phyloP scores from a whole-genome alignment of 2,888 invertebrate genomes.

The Podotricha telesiphe region DNA sequence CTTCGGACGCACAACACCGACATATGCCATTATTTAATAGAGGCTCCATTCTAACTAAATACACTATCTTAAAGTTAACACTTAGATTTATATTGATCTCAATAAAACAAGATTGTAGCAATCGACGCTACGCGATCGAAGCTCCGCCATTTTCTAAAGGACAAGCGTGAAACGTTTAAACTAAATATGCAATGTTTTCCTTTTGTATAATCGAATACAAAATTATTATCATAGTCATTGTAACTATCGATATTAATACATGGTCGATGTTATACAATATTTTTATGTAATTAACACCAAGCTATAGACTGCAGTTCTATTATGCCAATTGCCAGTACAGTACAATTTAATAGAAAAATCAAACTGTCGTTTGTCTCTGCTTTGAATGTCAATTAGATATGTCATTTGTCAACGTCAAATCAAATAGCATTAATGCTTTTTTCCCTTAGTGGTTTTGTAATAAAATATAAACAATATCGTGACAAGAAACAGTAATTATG shows the following conservation, averaged over 20 bases:
- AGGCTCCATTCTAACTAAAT: conserved; percentile 61
- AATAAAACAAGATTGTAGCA: conserved; percentile 47
- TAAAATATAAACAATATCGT: conserved; percentile 3
- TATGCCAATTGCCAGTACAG: conserved; percentile 4
- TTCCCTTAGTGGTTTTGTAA: not conserved
- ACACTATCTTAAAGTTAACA: conserved; percentile 53
- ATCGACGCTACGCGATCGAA: conserved; percentile 55
- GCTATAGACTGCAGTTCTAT: not conserved
- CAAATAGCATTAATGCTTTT: conserved; percentile 13
- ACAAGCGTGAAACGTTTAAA: conserved; percentile 29
- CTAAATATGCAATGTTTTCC: not conserved
- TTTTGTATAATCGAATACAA: not conserved
- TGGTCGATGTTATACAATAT: not conserved
- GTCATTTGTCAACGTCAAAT: conserved; percentile 24
- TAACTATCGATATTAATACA: not conserved
- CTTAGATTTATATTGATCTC: conserved; percentile 43
- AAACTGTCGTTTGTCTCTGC: not conserved
- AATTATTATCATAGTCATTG: not conserved
- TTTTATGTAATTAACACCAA: not conserved
- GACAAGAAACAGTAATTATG: conserved; percentile 50
- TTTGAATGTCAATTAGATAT: conserved; percentile 5
- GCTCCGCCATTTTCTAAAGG: conserved; percentile 66
- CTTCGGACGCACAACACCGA: conserved; percentile 76
- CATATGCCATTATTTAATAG: conserved; percentile 65
- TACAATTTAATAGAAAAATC: not conserved